Evolutionary conservation across 2,113 vertebrate species (phyloP).

Genomic region (Tyto alba): DNA sequence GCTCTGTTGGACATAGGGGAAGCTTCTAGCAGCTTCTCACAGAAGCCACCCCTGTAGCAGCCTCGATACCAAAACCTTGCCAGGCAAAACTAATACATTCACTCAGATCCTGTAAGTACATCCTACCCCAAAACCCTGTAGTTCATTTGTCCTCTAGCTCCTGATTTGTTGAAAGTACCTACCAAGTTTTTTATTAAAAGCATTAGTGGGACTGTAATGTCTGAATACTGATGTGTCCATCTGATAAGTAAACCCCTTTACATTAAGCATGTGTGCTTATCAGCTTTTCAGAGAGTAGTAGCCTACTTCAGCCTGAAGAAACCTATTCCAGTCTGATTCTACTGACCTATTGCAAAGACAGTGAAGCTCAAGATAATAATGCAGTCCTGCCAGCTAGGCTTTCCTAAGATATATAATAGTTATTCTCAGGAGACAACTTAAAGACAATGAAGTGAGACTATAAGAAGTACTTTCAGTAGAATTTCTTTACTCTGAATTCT

Average conservation of each 20-base stretch:
- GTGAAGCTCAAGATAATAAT: not conserved
- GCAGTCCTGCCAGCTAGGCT: not conserved
- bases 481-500: not conserved
- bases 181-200: not conserved
- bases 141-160: not conserved
- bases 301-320: not conserved
- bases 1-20: no score
- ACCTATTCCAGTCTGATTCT: not conserved
- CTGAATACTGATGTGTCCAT: no score
- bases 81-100: no score
- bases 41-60: no score
- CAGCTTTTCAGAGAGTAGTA: not conserved
- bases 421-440: not conserved
- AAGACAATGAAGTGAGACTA: not conserved
- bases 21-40: no score
- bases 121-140: not conserved
- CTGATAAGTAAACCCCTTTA: not conserved
- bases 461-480: not conserved
- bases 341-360: not conserved
- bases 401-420: not conserved
- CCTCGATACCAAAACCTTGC: no score
- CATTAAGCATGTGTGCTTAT: not conserved
- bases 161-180: not conserved
- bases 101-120: not conserved
- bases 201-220: rapidly evolving